phyloP scores from a whole-genome alignment of 2,888 invertebrate genomes.

The Sphaerophoria taeniata region DNA sequence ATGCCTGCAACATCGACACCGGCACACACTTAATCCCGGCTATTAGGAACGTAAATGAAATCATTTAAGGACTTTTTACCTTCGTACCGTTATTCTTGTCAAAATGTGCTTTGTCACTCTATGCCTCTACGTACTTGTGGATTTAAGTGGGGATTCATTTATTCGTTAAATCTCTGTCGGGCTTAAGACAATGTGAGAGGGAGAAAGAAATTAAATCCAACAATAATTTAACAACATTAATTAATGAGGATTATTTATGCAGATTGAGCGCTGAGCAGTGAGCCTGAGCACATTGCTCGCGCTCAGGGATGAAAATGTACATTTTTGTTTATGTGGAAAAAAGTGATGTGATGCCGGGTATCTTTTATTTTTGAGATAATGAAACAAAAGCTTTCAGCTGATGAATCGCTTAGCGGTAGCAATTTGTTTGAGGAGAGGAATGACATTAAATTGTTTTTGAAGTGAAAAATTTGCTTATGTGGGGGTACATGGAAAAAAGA shows the following conservation, averaged over 20 bases:
- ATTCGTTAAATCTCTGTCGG: conserved; percentile 62
- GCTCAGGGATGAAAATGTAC: conserved; percentile 55
- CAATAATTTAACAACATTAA: conserved; percentile 74
- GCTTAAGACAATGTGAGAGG: conserved; percentile 35
- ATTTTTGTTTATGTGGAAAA: conserved; percentile 30
- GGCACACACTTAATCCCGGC: conserved; percentile 73
- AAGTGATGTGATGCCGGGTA: conserved; percentile 12
- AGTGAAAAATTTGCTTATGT: conserved; percentile 16
- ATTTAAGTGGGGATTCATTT: conserved; percentile 71
- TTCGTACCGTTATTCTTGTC: conserved; percentile 60
- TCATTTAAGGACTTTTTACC: conserved; percentile 60
- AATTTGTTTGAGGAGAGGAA: background rate
- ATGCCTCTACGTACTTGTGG: conserved; percentile 35
- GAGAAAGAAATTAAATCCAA: conserved; percentile 72
- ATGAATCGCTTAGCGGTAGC: background rate
- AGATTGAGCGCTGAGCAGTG: conserved; percentile 37
- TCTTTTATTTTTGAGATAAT: conserved; percentile 19
- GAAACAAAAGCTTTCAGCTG: conserved; percentile 29
- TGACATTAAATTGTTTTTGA: background rate
- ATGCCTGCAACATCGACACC: conserved; percentile 32
- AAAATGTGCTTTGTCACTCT: conserved; percentile 46
- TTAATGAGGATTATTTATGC: conserved; percentile 74
- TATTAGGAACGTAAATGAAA: conserved; percentile 73
- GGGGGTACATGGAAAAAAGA: too few relatives aligned
- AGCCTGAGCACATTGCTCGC: background rate